Base-by-base conservation (phyloP, 2,888 invertebrate genomes). In the Sarcophaga rosellei region DNA sequence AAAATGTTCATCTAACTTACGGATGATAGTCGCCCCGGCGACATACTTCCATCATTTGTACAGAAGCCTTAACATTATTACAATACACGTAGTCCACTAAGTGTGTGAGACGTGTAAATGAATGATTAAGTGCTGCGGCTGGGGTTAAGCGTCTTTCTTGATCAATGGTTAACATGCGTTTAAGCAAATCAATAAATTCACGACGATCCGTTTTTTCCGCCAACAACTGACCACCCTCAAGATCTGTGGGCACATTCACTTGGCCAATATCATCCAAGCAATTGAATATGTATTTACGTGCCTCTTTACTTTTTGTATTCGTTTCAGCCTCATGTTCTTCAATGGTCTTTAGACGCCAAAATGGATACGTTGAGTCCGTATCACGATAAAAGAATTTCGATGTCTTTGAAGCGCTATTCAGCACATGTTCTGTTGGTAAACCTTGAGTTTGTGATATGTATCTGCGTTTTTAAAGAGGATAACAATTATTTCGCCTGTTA, bases 241-340 rank as follows among this genome's bases (percentile, higher is more conserved):
- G 94, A 94, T 99, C 99, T n/a, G 97, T 98, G 86, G 98, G 98
- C 89, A 98, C 98, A 92, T 98, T 98, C 10, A 98, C 98, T 94
- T 98, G 97, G 87, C 97, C 98, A 93, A 99, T 99, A 93, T 99
- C 99, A 92, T 99, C 99, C 89, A 99, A 95, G 94, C 99, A 99
- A 94, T 99, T 99, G 94, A 99, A 99, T 91, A 99, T 99, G 94
- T 99, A 99, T 94, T 99, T 99, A 91, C 99, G 94, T 5, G 99
- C 99, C 94, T 99, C 99, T 94, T 99, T 99, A 88, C 99, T 99
- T 94, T 99, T 99, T 90, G 99, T 98, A 88, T 98, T 98, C 70
- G 99, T 99, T 94, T 99, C 99, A 17, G 97, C 96, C 94, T 99
- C 99, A 93, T 99, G 98, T 93, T 99, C 99, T 93, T 99, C 99